A percentile compares a stretch with the other conserved stretches of the same genome.
Evolutionary conservation across 2,888 invertebrate genomes (phyloP).

Genomic region (Idaea aversata): DNA sequence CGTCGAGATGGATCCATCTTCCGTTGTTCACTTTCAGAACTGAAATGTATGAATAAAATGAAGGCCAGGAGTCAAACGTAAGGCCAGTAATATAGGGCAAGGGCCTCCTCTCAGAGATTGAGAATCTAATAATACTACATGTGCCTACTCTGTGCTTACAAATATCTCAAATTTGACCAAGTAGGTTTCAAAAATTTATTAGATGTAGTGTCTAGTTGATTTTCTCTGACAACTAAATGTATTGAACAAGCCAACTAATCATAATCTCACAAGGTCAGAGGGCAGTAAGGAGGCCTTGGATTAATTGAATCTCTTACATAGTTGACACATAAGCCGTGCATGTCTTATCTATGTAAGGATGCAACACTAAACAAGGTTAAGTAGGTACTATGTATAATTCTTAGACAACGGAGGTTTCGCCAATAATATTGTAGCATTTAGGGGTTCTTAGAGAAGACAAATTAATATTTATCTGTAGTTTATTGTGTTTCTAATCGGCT

Average conservation of each 20-base stretch:
- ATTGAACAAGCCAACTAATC: constrained; percentile 12
- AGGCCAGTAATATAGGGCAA: neutral
- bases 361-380: constrained; percentile 7
- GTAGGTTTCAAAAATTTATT: neutral
- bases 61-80: constrained; percentile 15
- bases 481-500: constrained; percentile 21
- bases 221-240: neutral
- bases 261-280: constrained; percentile 8
- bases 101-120: neutral
- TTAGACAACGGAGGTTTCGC: neutral
- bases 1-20: constrained; percentile 82
- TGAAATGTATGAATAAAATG: constrained; percentile 22
- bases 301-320: constrained; percentile 29
- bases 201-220: neutral
- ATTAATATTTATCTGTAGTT: constrained; percentile 12
- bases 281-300: constrained; percentile 31
- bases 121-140: neutral
- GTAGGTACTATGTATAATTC: constrained; percentile 2
- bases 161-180: neutral
- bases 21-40: constrained; percentile 44
- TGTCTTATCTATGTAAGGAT: constrained; percentile 32
- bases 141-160: neutral
- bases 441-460: neutral
- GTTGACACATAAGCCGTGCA: constrained; percentile 26
- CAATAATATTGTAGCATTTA: neutral